phyloP scores from a whole-genome alignment of 2,113 vertebrate species.

The Thymallus thymallus region DNA sequence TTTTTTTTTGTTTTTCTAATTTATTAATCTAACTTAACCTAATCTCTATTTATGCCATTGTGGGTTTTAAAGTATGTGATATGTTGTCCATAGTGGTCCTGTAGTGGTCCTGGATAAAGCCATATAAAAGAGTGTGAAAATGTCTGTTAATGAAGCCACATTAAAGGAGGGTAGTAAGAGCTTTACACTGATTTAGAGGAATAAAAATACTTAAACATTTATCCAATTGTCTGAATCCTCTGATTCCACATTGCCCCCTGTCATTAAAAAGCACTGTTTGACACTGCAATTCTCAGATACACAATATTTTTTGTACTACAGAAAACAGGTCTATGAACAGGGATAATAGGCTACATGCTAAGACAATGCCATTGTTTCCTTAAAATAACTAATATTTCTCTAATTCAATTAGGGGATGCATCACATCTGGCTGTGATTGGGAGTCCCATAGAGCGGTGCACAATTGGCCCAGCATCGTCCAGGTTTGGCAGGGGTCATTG shows the following conservation, averaged over 20 bases:
- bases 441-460: too few relatives aligned
- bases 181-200: conserved; percentile 59
- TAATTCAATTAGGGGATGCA: too few relatives aligned
- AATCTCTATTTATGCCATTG: conserved; percentile 41
- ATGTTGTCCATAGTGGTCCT: conserved; percentile 19
- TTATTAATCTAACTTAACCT: conserved; percentile 36
- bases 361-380: not conserved
- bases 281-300: conserved; percentile 6
- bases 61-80: not conserved
- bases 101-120: conserved; percentile 34
- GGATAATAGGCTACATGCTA: too few relatives aligned
- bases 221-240: conserved; percentile 47
- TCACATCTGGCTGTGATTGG: too few relatives aligned
- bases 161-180: conserved; percentile 17
- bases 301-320: not conserved
- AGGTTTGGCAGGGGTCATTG: too few relatives aligned
- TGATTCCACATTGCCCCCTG: conserved; percentile 58
- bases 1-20: conserved; percentile 35
- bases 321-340: not conserved
- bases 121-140: conserved; percentile 42
- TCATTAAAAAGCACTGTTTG: conserved; percentile 36
- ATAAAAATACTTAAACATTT: conserved; percentile 62
- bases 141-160: conserved; percentile 40
- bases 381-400: too few relatives aligned
- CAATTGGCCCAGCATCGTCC: too few relatives aligned